These are phyloP conservation scores for Poeciliopsis turneri DNA, from an alignment of 2,797 vertebrate genomes.

Conservation along the genomic window DNA sequence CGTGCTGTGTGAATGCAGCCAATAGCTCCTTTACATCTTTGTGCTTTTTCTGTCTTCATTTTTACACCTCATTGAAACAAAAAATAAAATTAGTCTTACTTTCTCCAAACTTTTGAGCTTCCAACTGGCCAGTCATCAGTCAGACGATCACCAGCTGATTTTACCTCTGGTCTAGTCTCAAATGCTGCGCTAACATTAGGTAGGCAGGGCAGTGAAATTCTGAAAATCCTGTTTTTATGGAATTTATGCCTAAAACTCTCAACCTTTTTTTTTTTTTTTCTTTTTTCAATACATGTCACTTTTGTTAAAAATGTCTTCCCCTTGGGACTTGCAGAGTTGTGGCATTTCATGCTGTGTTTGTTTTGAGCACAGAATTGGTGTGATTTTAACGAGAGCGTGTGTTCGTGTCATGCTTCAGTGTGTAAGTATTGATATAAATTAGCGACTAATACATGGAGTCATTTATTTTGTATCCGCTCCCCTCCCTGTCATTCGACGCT, in stretches of 20 bases:
- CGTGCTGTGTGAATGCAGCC: too few relatives aligned
- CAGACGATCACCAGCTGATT: neutral
- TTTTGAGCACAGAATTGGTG: constrained; percentile 36
- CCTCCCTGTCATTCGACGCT: constrained; percentile 52
- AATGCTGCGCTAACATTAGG: constrained; percentile 24
- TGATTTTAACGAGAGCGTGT: constrained; percentile 40
- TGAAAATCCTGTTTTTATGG: neutral
- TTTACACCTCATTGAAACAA: neutral
- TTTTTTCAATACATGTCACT: constrained; percentile 24
- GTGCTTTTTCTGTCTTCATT: neutral
- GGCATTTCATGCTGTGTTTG: constrained; percentile 50
- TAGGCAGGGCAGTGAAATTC: constrained; percentile 18
- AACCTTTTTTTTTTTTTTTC: neutral
- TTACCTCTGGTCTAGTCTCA: neutral
- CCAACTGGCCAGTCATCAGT: neutral
- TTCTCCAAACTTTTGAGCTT: neutral
- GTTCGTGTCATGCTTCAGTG: constrained; percentile 20
- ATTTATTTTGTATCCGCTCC: constrained; percentile 57
- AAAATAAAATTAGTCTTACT: neutral
- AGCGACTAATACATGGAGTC: constrained; percentile 52
- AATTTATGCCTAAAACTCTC: constrained; percentile 1
- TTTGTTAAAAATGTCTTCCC: constrained; percentile 31
- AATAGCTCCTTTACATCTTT: too few relatives aligned
- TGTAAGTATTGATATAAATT: constrained; percentile 59
- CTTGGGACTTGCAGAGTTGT: constrained; percentile 16